These are phyloP conservation scores for Campaea margaritaria DNA, from an alignment of 2,888 invertebrate genomes.

Conservation along the genomic window DNA sequence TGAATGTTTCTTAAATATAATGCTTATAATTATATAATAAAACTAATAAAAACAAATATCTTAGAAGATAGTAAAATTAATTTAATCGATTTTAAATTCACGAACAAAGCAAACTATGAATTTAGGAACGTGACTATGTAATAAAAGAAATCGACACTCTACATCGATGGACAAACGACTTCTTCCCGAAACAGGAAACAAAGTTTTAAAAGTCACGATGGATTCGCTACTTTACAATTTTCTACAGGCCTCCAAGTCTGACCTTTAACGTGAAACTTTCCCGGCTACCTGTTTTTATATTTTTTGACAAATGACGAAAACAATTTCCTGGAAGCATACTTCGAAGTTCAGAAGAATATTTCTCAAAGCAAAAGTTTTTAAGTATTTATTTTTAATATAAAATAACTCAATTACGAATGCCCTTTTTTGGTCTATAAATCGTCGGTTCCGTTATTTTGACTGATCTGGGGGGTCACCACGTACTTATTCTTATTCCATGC, in stretches of 20 bases:
- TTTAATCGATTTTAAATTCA: no score
- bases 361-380: conserved; percentile 9
- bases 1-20: no score
- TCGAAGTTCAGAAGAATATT: not conserved
- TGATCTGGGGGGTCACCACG: no score
- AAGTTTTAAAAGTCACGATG: not conserved
- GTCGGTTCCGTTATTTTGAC: conserved; percentile 1
- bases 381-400: conserved; percentile 1
- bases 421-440: conserved; percentile 9
- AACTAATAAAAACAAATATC: no score
- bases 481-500: no score
- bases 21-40: no score
- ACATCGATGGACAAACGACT: not conserved
- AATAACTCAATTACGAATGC: conserved; percentile 3
- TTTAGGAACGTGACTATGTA: no score
- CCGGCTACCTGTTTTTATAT: not conserved
- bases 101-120: no score
- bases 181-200: not conserved
- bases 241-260: not conserved
- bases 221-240: not conserved
- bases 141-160: no score
- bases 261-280: not conserved
- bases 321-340: not conserved
- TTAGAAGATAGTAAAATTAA: no score
- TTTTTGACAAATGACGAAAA: conserved; percentile 15